Evolutionary conservation across 2,113 vertebrate genomes (phyloP).

Genomic region (Mesocricetus auratus): DNA sequence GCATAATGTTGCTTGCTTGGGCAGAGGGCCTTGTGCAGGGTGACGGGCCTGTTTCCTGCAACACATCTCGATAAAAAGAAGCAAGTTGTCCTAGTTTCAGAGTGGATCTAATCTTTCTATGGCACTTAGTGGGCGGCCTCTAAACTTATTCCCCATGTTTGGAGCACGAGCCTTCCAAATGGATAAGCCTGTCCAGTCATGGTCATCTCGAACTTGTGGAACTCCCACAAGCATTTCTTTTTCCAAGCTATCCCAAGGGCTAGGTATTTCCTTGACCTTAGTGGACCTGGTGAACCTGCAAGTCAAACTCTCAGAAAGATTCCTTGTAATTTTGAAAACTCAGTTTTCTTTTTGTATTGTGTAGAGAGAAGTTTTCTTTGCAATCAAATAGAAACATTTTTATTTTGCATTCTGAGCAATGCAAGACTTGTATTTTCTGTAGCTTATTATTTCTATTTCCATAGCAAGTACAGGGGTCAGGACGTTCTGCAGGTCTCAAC

Average conservation of each 20-base stretch:
- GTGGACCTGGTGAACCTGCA: background rate
- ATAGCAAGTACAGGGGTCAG: background rate
- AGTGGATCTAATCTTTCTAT: background rate
- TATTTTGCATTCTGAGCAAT: background rate
- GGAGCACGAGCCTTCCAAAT: background rate
- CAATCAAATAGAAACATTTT: background rate
- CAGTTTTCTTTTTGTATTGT: background rate
- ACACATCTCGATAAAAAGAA: background rate
- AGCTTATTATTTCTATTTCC: background rate
- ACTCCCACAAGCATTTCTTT: background rate
- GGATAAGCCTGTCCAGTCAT: no score
- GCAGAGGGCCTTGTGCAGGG: background rate
- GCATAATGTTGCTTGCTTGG: no score
- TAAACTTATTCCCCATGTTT: no score
- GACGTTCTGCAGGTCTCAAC: background rate
- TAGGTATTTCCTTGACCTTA: background rate
- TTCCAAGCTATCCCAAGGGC: background rate
- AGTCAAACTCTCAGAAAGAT: background rate
- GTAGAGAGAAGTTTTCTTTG: background rate
- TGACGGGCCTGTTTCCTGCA: background rate
- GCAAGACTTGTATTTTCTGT: background rate
- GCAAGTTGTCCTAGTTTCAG: background rate
- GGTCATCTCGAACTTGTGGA: background rate
- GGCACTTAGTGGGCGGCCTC: background rate
- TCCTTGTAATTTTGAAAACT: background rate